phyloP scores from a whole-genome alignment of 2,797 vertebrate species.

The Microctenopoma lineatum region DNA sequence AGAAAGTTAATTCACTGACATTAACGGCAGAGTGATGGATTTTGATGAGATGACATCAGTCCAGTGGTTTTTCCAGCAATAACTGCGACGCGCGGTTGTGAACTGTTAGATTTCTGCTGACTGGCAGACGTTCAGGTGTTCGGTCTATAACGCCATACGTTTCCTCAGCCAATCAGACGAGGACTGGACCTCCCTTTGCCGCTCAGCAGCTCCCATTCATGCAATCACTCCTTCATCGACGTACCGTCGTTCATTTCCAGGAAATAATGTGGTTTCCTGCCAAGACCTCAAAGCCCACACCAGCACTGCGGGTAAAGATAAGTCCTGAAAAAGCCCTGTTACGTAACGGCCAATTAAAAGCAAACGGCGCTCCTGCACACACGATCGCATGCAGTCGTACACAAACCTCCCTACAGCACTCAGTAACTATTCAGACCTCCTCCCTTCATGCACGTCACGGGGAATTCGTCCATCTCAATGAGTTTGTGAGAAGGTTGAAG shows the following conservation, averaged over 20 bases:
- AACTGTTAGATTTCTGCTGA: conserved; percentile 28
- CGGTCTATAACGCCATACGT: conserved; percentile 5
- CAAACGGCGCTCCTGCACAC: conserved; percentile 10
- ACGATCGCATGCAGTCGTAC: neutral
- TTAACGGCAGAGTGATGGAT: conserved; percentile 1
- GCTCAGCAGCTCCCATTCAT: conserved; percentile 59
- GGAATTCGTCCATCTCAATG: no score
- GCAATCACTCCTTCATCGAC: conserved; percentile 62
- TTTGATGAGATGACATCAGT: neutral
- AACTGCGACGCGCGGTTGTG: conserved; percentile 4
- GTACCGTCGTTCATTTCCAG: conserved; percentile 66
- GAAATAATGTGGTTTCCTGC: conserved; percentile 77
- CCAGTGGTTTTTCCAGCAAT: conserved; percentile 1
- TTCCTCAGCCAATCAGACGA: neutral
- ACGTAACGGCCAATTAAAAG: conserved; percentile 34
- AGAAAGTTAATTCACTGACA: no score
- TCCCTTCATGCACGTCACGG: no score
- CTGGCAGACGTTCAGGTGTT: neutral
- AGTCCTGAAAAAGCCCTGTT: conserved; percentile 54
- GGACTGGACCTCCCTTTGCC: neutral
- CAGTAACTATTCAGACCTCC: no score
- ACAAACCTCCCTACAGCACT: neutral
- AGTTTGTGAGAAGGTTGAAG: no score
- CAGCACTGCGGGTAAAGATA: conserved; percentile 44
- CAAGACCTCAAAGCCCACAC: conserved; percentile 59